Percentiles rank a stretch among this genome's conserved stretches.
These are phyloP conservation scores for Neoseiulus cucumeris DNA, from an alignment of 1,140 invertebrate species.

Conservation along the genomic window DNA sequence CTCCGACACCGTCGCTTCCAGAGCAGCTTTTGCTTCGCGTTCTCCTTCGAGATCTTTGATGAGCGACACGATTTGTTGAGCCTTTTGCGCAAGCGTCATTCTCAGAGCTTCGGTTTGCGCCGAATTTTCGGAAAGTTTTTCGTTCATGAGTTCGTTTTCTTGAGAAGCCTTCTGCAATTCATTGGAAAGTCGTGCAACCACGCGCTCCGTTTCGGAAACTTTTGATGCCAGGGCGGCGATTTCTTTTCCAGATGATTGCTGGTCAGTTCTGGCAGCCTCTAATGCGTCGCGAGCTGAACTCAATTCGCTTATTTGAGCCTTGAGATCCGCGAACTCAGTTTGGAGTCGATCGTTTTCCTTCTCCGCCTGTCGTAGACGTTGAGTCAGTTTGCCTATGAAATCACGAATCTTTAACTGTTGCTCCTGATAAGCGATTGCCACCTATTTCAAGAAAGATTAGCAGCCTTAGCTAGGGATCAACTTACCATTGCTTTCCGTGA, in stretches of 20 bases:
- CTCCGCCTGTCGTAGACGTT: not conserved
- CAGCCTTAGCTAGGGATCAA: no score
- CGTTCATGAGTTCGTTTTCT: not conserved
- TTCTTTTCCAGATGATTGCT: not conserved
- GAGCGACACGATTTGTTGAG: not conserved
- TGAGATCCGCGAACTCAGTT: not conserved
- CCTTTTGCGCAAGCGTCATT: not conserved
- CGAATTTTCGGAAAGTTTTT: not conserved
- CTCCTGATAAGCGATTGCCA: no score
- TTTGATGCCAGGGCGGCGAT: not conserved
- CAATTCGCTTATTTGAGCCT: not conserved
- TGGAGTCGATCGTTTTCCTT: not conserved
- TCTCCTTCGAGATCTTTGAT: not conserved
- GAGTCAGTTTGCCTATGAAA: not conserved
- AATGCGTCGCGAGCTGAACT: not conserved
- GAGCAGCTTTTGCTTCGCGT: not conserved
- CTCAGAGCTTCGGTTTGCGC: not conserved
- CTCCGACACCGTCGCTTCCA: not conserved
- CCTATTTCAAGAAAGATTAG: no score
- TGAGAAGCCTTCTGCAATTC: not conserved
- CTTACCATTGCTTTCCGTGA: constrained; percentile 2
- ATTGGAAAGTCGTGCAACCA: not conserved
- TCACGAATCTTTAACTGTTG: no score
- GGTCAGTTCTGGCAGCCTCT: not conserved
- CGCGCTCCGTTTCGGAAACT: not conserved